phyloP scores from a whole-genome alignment of 2,113 vertebrate genomes.

The Psephotus haematonotus region DNA sequence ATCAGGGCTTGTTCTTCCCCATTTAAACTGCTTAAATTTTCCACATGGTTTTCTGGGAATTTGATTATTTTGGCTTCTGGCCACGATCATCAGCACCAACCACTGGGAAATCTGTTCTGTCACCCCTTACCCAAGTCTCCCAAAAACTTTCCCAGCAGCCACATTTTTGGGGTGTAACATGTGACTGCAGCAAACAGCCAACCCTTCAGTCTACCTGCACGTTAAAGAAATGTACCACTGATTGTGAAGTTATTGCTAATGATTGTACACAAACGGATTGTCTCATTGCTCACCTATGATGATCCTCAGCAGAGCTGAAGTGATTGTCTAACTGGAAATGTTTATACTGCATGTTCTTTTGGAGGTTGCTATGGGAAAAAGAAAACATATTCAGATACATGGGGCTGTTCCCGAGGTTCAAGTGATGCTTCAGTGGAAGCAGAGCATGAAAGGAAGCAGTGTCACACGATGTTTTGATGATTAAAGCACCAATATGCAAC shows the following conservation, averaged over 20 bases:
- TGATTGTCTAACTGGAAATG: background rate
- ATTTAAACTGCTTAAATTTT: background rate
- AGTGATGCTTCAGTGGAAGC: background rate
- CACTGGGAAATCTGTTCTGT: background rate
- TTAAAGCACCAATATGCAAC: background rate
- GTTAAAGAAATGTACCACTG: background rate
- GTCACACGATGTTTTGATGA: fast-evolving
- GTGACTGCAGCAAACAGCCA: background rate
- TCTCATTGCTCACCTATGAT: background rate
- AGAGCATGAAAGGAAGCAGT: background rate
- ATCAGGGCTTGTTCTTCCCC: background rate
- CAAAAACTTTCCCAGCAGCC: background rate
- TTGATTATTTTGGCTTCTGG: background rate
- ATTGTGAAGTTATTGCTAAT: background rate
- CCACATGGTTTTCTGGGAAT: background rate
- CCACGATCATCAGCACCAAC: background rate
- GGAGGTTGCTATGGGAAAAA: background rate
- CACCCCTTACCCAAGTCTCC: background rate
- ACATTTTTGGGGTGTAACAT: background rate
- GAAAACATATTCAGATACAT: background rate
- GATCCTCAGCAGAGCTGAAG: background rate
- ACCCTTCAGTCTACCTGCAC: background rate
- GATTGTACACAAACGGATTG: fast-evolving
- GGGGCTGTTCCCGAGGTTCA: background rate
- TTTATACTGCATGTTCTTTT: background rate